Percentiles rank a stretch among this genome's conserved stretches.
phyloP scores from a whole-genome alignment of 2,113 vertebrate species.

The cattle (Bos taurus) region DNA sequence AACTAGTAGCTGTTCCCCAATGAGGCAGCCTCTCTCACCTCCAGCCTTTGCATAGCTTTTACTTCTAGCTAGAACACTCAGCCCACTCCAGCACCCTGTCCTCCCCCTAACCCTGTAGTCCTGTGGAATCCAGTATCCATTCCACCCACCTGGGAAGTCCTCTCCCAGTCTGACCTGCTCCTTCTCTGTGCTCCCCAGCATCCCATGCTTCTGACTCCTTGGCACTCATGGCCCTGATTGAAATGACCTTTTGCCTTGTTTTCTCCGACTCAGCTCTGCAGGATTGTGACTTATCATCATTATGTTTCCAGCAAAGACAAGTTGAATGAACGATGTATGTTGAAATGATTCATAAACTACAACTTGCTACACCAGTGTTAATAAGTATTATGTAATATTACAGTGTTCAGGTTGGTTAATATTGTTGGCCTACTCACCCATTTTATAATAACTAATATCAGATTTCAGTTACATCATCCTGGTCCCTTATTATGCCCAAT shows the following conservation, averaged over 20 bases:
- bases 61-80: neutral
- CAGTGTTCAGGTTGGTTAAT: constrained; percentile 5
- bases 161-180: neutral
- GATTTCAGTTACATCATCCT: constrained; percentile 33
- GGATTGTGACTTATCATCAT: constrained; percentile 3
- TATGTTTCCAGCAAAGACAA: neutral
- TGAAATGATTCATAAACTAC: constrained; percentile 29
- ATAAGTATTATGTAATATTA: constrained; percentile 25
- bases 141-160: neutral
- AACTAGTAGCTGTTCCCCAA: neutral
- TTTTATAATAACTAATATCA: constrained; percentile 34
- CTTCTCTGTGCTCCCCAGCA: neutral
- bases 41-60: neutral
- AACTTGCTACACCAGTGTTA: constrained; percentile 29
- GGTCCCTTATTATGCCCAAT: neutral
- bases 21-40: neutral
- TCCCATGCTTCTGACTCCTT: neutral
- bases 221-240: neutral
- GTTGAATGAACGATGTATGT: constrained; percentile 22
- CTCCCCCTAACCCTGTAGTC: neutral
- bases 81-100: neutral
- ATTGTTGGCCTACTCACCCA: neutral
- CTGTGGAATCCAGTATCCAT: neutral
- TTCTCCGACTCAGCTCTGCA: constrained; percentile 21
- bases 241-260: neutral